Base-by-base conservation (phyloP, 2,888 invertebrate species). In the Ennomos fuscantarius region DNA sequence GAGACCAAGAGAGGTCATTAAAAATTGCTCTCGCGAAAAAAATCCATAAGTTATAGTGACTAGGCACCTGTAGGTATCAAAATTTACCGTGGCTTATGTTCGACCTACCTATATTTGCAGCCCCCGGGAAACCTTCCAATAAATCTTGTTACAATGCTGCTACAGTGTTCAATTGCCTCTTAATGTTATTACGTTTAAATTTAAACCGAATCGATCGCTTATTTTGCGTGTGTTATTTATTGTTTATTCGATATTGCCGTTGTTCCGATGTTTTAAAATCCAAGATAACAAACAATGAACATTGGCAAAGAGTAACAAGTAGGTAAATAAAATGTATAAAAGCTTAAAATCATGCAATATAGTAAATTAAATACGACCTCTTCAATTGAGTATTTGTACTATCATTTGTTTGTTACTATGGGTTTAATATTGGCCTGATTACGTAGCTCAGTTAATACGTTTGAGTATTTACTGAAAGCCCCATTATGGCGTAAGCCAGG, bases 111-210 rank as follows among this genome's bases (percentile, higher is more conserved):
- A 63, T 62, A 62, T 60, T 65, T 60, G 65, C 51, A 63, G 63
- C 58, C 52, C 41, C 57, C 47, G 49, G 56, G 52, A 54, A 60
- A 60, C 65, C 62, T 55, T 62, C 55, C 60, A 62, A 68, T 68
- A 68, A 68, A 68, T 68, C 65, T 60, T 63, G 53, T 57, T 61
- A 64, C 53, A 64, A 62, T 62, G 59, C 60, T 57, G 60, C 48
- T 57, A 55, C 45, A 57, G 53, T 65, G 59, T 51, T 65, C 63
- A 57, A 65, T 54, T 65, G 59, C 53, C 55, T 50, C 57, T 48
- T 60, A 58, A 45, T 57, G 62, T 55, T 62, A 56, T 54, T 59
- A 55, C 51, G 49, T 60, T 58, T 35, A 55, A 66, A 59, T 63
- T 53, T 47, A 57, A 60, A 60, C 55, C 39, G 45, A 44, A 52